Percentiles rank a stretch among this genome's conserved stretches.
phyloP scores from a whole-genome alignment of 2,888 invertebrate species.

The Alentia gelatinosa region DNA sequence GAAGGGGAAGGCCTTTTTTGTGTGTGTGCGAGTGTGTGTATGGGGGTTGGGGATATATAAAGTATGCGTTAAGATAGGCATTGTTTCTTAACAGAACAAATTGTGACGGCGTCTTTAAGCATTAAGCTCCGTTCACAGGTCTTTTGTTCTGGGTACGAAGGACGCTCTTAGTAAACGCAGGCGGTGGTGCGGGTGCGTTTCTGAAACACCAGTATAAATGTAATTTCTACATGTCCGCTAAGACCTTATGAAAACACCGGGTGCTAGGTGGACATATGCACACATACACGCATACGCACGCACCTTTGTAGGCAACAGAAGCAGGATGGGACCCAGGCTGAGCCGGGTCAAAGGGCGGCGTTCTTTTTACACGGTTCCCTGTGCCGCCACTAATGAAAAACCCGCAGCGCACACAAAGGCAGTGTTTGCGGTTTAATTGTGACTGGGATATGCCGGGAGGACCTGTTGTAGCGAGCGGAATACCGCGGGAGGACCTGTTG shows the following conservation, averaged over 20 bases:
- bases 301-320: not conserved
- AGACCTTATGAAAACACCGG: not conserved
- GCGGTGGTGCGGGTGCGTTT: constrained; percentile 6
- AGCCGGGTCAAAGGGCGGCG: not conserved
- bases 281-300: not conserved
- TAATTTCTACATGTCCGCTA: not conserved
- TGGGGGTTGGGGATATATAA: not conserved
- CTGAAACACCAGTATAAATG: constrained; percentile 27
- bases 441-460: not conserved
- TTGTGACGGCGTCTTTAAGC: not conserved
- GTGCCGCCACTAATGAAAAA: not conserved
- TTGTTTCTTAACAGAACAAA: not conserved
- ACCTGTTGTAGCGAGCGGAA: not conserved
- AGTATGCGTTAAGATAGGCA: not conserved
- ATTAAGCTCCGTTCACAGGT: not conserved
- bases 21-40: constrained; percentile 5
- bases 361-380: not conserved
- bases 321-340: not conserved
- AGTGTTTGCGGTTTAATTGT: not conserved
- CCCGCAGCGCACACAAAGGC: not conserved
- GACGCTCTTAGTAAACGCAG: not conserved
- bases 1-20: not conserved
- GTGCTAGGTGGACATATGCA: not conserved
- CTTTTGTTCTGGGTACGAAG: not conserved
- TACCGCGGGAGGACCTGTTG: not conserved